Evolutionary conservation across 2,888 invertebrate genomes (phyloP), one percentile per base, ranked within the genome.

Genomic region (Cryptosula pallasiana): DNA sequence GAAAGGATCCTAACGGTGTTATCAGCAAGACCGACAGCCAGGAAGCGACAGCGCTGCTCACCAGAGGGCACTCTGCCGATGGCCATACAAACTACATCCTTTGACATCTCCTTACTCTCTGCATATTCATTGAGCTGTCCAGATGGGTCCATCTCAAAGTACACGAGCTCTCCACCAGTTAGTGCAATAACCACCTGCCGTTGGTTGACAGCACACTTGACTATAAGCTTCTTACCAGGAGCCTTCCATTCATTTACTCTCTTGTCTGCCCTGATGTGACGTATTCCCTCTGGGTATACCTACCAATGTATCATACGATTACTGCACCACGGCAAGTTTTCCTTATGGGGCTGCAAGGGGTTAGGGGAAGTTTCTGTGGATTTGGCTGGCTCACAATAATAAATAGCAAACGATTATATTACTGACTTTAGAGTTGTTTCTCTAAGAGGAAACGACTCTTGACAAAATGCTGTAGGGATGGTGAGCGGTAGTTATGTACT

Each of bases 221-320:
- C 92, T 73, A 99, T 99, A 0, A 92, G 92, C 80, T 96, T 95
- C 85, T 97, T 97, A 29, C 95, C 96, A 0, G 97, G 97, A 0
- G 95, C 94, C 84, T 97, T 95, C 99, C 99, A 99, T 85, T 99
- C 98, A 80, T 98, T 98, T 1, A 99, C 96, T 85, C 98, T 90
- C 83, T 96, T 95, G 85, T 99, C 98, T 0, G 97, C 92, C 73
- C 97, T 90, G 81, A 99, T 99, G 83, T 99, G 99, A 75, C 98
- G 90, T 81, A 99, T 98, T 72, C 99, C 99, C 83, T 97, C 97
- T 0, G 98, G 97, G 86, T 99, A 99, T 20, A 98, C 90, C 91
- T 91, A 80, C 58, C 81, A 78, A 72, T n/a, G n/a, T n/a, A n/a
- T n/a, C n/a, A n/a, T n/a, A n/a, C n/a, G n/a, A n/a, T n/a, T n/a